phyloP scores from a whole-genome alignment of 2,113 vertebrate species.

The Turdus rufiventris region DNA sequence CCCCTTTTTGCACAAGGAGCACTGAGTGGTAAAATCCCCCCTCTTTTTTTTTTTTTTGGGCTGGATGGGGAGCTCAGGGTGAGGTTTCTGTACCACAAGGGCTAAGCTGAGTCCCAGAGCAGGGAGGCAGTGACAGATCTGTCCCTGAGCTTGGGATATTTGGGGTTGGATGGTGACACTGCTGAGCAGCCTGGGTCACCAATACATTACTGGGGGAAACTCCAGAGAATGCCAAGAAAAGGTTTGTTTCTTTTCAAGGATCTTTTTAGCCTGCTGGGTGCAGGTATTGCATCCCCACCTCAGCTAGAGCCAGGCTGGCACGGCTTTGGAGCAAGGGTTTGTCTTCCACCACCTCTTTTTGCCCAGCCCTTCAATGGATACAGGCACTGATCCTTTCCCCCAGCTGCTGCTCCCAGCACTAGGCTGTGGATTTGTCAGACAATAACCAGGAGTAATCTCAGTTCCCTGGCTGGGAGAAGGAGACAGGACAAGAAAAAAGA shows the following conservation, averaged over 20 bases:
- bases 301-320: background rate
- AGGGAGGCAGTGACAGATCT: background rate
- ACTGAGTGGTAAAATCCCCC: background rate
- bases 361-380: background rate
- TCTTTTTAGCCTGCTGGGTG: background rate
- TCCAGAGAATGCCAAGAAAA: background rate
- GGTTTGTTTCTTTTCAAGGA: background rate
- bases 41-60: too few species aligned
- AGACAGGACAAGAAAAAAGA: background rate
- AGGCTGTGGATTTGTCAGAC: background rate
- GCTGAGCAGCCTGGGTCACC: background rate
- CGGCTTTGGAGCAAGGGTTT: background rate
- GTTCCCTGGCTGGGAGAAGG: background rate
- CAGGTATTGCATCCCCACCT: background rate
- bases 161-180: background rate
- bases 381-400: background rate
- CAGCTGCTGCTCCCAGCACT: background rate
- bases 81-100: background rate
- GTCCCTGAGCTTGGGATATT: background rate
- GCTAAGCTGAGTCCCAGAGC: background rate
- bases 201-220: background rate
- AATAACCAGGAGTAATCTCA: background rate
- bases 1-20: background rate
- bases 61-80: background rate
- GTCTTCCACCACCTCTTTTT: background rate